Conservation (phyloP, 2,797 vertebrate genomes). For the Protonibea diacanthus region DNA sequence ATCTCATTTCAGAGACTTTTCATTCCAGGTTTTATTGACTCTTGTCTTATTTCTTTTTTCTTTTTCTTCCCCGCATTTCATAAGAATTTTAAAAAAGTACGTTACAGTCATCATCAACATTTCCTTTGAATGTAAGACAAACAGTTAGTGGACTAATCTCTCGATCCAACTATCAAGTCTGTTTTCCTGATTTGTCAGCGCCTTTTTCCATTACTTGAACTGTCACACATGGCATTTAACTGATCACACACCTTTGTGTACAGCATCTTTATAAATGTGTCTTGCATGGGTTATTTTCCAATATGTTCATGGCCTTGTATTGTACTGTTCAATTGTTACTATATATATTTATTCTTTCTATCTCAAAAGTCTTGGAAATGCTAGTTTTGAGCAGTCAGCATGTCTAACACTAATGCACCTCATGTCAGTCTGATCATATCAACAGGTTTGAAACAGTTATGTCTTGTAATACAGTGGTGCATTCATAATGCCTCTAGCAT, state of each 20-base stretch:
- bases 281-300: constrained; percentile 76
- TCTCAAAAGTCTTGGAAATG: constrained; percentile 70
- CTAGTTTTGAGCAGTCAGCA: constrained; percentile 73
- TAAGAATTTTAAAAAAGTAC: constrained; percentile 29
- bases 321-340: constrained; percentile 75
- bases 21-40: constrained; percentile 35
- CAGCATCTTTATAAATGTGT: constrained; percentile 74
- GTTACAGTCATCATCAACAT: constrained; percentile 45
- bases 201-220: constrained; percentile 76
- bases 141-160: constrained; percentile 45
- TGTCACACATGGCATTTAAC: constrained; percentile 59
- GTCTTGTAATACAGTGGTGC: constrained; percentile 63
- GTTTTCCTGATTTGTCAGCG: constrained; percentile 41
- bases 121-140: constrained; percentile 79
- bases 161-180: constrained; percentile 41
- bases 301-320: constrained; percentile 78
- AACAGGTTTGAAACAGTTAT: constrained; percentile 60
- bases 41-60: constrained; percentile 34
- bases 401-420: constrained; percentile 71
- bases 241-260: constrained; percentile 69
- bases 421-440: constrained; percentile 68
- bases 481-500: constrained; percentile 70
- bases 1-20: constrained; percentile 46
- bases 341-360: constrained; percentile 73
- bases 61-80: constrained; percentile 13